Evolutionary conservation across 2,113 vertebrate genomes (phyloP), one percentile per base, ranked within the genome.

Genomic region (Apodemus speciosus): DNA sequence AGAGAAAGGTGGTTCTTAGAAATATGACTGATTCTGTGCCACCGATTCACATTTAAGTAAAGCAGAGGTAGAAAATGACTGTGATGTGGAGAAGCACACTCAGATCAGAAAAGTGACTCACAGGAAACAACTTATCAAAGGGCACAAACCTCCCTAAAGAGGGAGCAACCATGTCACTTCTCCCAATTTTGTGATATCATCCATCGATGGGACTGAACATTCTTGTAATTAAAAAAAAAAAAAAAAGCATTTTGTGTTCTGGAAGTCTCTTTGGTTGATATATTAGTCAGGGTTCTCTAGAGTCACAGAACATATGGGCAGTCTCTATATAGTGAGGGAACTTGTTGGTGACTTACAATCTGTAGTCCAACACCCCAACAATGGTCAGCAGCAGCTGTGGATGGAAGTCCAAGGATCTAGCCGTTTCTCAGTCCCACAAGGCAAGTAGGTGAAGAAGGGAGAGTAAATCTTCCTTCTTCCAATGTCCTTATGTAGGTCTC

Each of bases 1-100:
- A 83, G 21, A 64, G 68, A 49, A 80, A 85, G 4, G 23, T 60
- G 11, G 15, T 80, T 56, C n/a, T 79, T 72, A 3, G 38, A 72
- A 90, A 66, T 38, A 10, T 23, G 7, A 53, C n/a, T 72, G 30
- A 68, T 72, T 89, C 89, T 21, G 58, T 14, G 58, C 6, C 10
- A 76, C 43, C 76, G 73, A 84, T 43, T 94, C 56, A 60, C 20
- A 89, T 73, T 73, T 86, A 35, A 93, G 46, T 89, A 32, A 77
- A 88, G n/a, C 77, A 0, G 2, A 4, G n/a, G 49, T 25, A 64
- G 81, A 90, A 91, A 88, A 83, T 64, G 46, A 86, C 88, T 68
- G 27, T 10, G 51, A 68, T 85, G 69, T 85, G 27, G 51, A 64
- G 38, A 89, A 20, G 60, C 80, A 80, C 81, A 79, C 40, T 79